These are phyloP conservation scores for Brotula barbata DNA, from an alignment of 2,797 vertebrate genomes.

Conservation along the genomic window DNA sequence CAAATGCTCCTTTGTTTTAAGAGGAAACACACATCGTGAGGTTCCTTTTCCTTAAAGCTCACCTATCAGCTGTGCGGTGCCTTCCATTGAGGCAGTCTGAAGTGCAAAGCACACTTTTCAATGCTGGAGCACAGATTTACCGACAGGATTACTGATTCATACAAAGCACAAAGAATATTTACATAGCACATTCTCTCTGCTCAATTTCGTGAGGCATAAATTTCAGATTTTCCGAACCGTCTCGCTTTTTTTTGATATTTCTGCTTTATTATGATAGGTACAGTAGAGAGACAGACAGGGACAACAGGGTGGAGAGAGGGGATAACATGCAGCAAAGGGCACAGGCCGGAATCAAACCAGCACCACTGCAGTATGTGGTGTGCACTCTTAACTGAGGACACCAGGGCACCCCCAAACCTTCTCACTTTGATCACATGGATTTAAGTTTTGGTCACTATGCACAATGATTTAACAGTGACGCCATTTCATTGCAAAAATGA, in stretches of 20 bases:
- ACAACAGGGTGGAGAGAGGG: too few relatives aligned
- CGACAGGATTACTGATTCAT: neutral
- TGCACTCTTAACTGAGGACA: too few relatives aligned
- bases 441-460: constrained; percentile 10
- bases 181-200: neutral
- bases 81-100: constrained; percentile 53
- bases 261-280: too few relatives aligned
- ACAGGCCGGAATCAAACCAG: too few relatives aligned
- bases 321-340: too few relatives aligned
- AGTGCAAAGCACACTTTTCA: constrained; percentile 50
- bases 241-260: too few relatives aligned
- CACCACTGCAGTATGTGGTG: too few relatives aligned
- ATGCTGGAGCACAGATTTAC: constrained; percentile 37
- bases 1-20: constrained; percentile 32
- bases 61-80: constrained; percentile 47
- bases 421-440: too few relatives aligned
- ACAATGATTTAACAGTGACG: constrained; percentile 21
- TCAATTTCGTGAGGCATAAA: neutral
- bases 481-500: constrained; percentile 12
- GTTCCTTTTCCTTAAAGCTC: constrained; percentile 30
- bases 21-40: constrained; percentile 25
- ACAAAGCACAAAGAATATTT: constrained; percentile 52
- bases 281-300: too few relatives aligned
- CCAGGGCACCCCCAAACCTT: too few relatives aligned
- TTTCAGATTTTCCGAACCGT: neutral